phyloP scores from a whole-genome alignment of 2,113 vertebrate species.

The Turnix velox region DNA sequence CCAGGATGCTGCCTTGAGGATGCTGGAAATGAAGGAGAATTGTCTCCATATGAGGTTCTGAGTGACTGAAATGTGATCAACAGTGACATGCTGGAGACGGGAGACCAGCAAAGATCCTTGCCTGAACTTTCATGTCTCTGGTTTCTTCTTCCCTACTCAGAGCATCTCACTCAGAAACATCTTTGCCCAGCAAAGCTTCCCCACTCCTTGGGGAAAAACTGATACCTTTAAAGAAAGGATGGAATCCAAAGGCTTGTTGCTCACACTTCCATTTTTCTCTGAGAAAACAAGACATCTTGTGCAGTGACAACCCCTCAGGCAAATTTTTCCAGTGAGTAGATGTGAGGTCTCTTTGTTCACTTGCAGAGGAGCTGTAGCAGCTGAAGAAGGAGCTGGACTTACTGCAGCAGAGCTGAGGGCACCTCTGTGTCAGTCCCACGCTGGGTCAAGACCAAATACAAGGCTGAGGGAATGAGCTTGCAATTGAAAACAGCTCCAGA shows the following conservation, averaged over 20 bases:
- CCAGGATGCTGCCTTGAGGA: not conserved
- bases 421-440: not conserved
- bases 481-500: not conserved
- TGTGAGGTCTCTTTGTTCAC: not conserved
- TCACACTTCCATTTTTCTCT: not conserved
- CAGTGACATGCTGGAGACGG: not conserved
- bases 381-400: not conserved
- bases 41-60: rapidly evolving
- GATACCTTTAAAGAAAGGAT: not conserved
- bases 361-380: not conserved
- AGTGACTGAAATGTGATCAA: not conserved
- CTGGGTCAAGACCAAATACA: not conserved
- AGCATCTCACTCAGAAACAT: not conserved
- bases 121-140: not conserved
- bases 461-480: not conserved
- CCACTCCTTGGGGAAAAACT: not conserved
- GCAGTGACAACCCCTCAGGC: not conserved
- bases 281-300: not conserved
- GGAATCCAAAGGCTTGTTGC: not conserved
- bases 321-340: not conserved
- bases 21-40: not conserved
- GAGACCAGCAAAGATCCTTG: not conserved
- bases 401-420: not conserved
- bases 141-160: not conserved
- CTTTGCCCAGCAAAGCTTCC: not conserved